Evolutionary conservation across 2,888 invertebrate species (phyloP), one percentile per base, ranked within the genome.

Genomic region (Nomada hirtipes): DNA sequence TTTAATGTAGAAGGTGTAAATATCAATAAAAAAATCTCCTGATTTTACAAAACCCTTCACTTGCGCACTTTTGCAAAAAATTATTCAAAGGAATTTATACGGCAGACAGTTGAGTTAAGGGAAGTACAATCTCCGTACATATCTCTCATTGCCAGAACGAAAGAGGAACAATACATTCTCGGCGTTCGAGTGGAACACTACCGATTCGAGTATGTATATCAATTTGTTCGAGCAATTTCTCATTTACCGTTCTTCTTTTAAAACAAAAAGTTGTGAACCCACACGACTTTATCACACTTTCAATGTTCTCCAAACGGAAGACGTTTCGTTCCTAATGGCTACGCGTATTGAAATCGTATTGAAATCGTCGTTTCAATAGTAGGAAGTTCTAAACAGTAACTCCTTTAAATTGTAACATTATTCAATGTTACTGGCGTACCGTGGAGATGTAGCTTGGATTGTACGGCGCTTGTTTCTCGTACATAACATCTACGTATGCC

Each of bases 391-490:
- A 55, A 15, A 47, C 11, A 29, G 18, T 1, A 53, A 47, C 20
- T 69, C 69, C 15, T 4, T 52, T 2, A n/a, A 47, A 61, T 10
- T 20, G n/a, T 64, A 61, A 23, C 26, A 18, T 53, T 15, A 29
- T 20, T 67, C 11, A 36, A 53, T 15, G 1, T 79, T 70, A 72
- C 11, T 55, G 42, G 26, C 50, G 36, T 2, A 2, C 26, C 3
- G 59, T 4, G 9, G 50, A 29, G 18, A 52, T 9, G 70, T 90
- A 92, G 64, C 87, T 83, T 36, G 92, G 92, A 83, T 92, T 92
- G 67, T 91, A 92, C n/a, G 92, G 88, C 15, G 92, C 87, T 61
- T 92, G 92, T 83, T 91, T 90, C 2, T 86, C 86, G 68, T 92
- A 92, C 7, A 86, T 81, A 72, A 89, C 90, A 18, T 76, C 82